A percentile compares a stretch with the other conserved stretches of the same genome.
These are phyloP conservation scores for Odocoileus virginianus DNA, from an alignment of 2,113 vertebrate genomes.

Conservation along the genomic window DNA sequence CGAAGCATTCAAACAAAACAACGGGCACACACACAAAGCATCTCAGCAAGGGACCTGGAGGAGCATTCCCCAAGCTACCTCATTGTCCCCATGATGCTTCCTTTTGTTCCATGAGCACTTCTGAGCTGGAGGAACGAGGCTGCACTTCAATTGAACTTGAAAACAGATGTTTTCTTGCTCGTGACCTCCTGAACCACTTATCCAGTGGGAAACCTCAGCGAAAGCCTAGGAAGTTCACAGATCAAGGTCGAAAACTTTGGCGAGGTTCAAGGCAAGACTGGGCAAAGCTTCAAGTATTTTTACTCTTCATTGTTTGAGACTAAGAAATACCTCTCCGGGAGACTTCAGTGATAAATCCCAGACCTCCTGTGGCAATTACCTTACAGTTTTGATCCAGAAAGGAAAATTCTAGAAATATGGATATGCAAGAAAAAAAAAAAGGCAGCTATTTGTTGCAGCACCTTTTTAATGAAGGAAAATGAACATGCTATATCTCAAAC, in stretches of 20 bases:
- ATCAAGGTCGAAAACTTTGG: not conserved
- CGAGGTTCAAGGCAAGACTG: not conserved
- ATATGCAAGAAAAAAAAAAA: not conserved
- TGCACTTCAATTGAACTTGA: not conserved
- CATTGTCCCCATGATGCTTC: not conserved
- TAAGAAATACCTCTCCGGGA: not conserved
- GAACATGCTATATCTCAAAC: not conserved
- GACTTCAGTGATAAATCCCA: not conserved
- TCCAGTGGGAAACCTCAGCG: constrained; percentile 15
- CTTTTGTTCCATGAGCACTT: not conserved
- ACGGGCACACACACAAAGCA: accelerated
- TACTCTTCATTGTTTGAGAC: constrained; percentile 8
- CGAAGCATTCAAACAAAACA: not conserved
- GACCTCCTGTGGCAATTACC: accelerated
- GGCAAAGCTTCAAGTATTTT: not conserved
- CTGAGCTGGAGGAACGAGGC: not conserved
- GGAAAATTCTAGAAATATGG: not conserved
- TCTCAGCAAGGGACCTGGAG: not conserved
- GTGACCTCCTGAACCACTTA: not conserved
- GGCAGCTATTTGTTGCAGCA: not conserved
- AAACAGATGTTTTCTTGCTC: not conserved
- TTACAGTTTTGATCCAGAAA: not conserved
- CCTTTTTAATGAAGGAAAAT: not conserved
- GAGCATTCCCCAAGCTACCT: not conserved
- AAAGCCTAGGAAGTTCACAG: not conserved